Evolutionary conservation across 1,140 invertebrate species (phyloP).

Genomic region (Dendroctonus valens): DNA sequence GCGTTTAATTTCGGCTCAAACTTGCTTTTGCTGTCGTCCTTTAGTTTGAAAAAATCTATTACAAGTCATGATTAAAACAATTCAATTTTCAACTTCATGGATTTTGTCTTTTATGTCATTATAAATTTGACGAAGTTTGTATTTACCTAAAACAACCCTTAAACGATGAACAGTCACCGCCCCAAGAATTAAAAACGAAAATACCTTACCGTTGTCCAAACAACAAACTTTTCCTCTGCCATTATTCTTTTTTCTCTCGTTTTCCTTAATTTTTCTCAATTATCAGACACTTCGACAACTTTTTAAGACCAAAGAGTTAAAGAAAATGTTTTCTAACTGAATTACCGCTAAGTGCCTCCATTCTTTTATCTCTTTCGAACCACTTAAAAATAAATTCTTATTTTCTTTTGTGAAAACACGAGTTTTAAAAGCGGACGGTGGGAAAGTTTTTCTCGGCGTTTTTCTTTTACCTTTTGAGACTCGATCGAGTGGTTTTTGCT

Average conservation of each 20-base stretch:
- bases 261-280: constrained; percentile 26
- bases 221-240: not conserved
- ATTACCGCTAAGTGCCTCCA: constrained; percentile 34
- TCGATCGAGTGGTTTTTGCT: constrained; percentile 10
- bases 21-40: too few species aligned
- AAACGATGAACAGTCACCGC: too few species aligned
- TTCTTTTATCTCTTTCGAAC: constrained; percentile 33
- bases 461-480: constrained; percentile 22
- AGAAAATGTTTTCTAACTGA: constrained; percentile 34
- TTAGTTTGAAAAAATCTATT: too few species aligned
- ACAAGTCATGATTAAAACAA: too few species aligned
- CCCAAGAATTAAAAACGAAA: not conserved
- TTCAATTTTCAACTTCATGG: too few species aligned
- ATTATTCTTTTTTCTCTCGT: constrained; percentile 8
- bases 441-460: constrained; percentile 23
- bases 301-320: constrained; percentile 30
- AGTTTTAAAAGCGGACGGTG: constrained; percentile 13
- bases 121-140: too few species aligned
- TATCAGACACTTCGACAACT: constrained; percentile 27
- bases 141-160: too few species aligned
- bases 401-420: constrained; percentile 31
- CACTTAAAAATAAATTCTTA: constrained; percentile 35
- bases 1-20: too few species aligned
- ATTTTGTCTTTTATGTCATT: too few species aligned
- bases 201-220: not conserved